These are phyloP conservation scores for Genyomyrus donnyi DNA, from an alignment of 2,113 vertebrate species.

Conservation along the genomic window DNA sequence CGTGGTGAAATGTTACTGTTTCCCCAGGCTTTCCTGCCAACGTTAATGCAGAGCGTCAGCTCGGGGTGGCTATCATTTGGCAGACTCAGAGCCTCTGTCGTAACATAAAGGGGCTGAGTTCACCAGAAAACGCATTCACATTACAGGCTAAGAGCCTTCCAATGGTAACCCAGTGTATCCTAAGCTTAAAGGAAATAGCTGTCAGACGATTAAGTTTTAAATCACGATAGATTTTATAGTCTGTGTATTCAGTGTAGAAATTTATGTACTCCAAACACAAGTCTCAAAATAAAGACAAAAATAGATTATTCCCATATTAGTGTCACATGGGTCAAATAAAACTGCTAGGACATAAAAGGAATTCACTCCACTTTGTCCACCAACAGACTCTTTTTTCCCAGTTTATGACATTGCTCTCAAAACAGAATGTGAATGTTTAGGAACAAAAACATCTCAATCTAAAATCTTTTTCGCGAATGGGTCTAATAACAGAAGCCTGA, in stretches of 20 bases:
- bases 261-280: not conserved
- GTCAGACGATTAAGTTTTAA: not conserved
- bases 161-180: not conserved
- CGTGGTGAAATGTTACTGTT: not conserved
- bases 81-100: not conserved
- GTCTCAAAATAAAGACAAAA: not conserved
- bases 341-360: not conserved
- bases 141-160: not conserved
- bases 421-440: not conserved
- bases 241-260: not conserved
- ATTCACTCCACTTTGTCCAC: not conserved
- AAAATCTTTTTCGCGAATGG: not conserved
- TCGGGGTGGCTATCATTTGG: not conserved
- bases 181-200: not conserved
- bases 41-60: not conserved
- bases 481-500: not conserved
- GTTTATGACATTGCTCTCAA: not conserved
- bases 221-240: not conserved
- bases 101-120: not conserved
- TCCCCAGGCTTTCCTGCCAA: not conserved
- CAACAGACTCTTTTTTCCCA: not conserved
- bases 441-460: not conserved
- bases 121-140: not conserved
- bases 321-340: not conserved
- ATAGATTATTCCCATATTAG: not conserved